A percentile compares a stretch with the other conserved stretches of the same genome.
Evolutionary conservation across 1,140 invertebrate species (phyloP).

Genomic region (Tribolium castaneum): DNA sequence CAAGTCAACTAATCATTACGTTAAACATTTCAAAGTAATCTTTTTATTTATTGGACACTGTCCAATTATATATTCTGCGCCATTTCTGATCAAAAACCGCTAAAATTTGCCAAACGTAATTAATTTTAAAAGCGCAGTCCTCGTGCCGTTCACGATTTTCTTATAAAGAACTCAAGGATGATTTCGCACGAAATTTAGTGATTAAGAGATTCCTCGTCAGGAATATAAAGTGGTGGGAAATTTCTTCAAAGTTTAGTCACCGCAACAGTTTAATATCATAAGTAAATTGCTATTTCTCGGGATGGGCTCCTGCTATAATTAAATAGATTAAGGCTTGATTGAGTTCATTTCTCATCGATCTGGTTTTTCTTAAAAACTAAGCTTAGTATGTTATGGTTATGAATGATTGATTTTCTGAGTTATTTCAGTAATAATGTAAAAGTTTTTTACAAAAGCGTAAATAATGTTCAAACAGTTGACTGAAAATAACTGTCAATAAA

Average conservation of each 20-base stretch:
- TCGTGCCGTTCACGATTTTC: not conserved
- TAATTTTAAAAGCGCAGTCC: not conserved
- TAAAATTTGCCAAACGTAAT: not conserved
- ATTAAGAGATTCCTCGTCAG: conserved; percentile 7
- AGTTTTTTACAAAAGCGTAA: not conserved
- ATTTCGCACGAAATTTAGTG: conserved; percentile 12
- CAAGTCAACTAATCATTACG: too few species aligned
- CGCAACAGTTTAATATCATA: conserved; percentile 20
- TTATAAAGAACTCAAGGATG: conserved; percentile 9
- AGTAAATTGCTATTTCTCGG: conserved; percentile 22
- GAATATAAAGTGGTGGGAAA: conserved; percentile 22
- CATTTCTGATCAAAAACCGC: not conserved
- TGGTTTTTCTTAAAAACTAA: too few species aligned
- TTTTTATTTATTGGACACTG: too few species aligned
- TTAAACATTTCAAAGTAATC: too few species aligned
- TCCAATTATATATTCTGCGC: not conserved
- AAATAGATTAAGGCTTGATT: conserved; percentile 14
- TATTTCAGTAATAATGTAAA: not conserved
- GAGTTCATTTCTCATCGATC: not conserved
- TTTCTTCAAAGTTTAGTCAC: conserved; percentile 31
- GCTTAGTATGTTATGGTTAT: too few species aligned
- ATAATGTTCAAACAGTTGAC: not conserved
- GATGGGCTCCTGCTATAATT: not conserved
- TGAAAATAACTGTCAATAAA: not conserved
- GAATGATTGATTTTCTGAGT: not conserved